phyloP scores from a whole-genome alignment of 2,888 invertebrate genomes.

The Temnothorax ravouxi region DNA sequence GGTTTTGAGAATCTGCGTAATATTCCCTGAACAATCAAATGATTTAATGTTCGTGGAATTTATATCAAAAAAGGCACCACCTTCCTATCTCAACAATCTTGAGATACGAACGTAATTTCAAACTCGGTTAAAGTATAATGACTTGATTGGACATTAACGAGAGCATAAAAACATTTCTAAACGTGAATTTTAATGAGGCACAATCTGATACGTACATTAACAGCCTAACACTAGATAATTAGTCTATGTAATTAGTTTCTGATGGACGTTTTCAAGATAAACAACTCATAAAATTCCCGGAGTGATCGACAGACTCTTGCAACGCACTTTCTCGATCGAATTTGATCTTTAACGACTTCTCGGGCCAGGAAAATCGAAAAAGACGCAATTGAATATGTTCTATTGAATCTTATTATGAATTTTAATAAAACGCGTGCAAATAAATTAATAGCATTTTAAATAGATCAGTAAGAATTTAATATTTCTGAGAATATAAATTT shows the following conservation, averaged over 20 bases:
- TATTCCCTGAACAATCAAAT: constrained; percentile 1
- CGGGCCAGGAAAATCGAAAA: background rate
- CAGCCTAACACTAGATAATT: too few species aligned
- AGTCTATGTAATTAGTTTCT: background rate
- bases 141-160: background rate
- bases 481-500: background rate
- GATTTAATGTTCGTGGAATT: background rate
- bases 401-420: background rate
- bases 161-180: background rate
- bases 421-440: background rate
- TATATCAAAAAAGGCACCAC: background rate
- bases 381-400: background rate
- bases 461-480: background rate
- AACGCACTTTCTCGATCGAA: background rate
- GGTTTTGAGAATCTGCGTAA: background rate
- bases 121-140: background rate
- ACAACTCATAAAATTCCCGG: background rate
- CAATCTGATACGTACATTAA: background rate
- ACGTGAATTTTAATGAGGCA: background rate
- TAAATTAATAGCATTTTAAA: background rate
- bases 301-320: background rate
- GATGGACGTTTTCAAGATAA: background rate
- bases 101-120: background rate
- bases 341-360: background rate
- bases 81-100: background rate